Percentiles rank a stretch among this genome's conserved stretches.
These are phyloP conservation scores for Dione juno DNA, from an alignment of 2,888 invertebrate genomes.

Conservation along the genomic window DNA sequence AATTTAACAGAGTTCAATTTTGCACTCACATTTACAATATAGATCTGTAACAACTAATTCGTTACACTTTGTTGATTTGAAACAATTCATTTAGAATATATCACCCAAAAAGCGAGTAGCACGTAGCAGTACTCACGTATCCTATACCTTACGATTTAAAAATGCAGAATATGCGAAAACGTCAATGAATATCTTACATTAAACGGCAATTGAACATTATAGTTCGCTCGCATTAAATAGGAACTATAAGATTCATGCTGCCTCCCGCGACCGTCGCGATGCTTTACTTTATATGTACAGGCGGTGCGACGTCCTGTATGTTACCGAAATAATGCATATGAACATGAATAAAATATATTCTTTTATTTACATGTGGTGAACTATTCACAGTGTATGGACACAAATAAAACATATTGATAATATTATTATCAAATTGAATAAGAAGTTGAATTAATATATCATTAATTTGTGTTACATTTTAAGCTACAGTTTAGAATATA, in stretches of 20 bases:
- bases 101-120: constrained; percentile 83
- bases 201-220: constrained; percentile 83
- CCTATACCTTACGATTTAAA: constrained; percentile 80
- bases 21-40: constrained; percentile 83
- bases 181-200: constrained; percentile 81
- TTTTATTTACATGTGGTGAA: constrained; percentile 71
- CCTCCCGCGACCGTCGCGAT: constrained; percentile 63
- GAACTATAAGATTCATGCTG: constrained; percentile 84
- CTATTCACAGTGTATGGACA: constrained; percentile 74
- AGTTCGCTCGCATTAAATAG: constrained; percentile 83
- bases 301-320: constrained; percentile 58
- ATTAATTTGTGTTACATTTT: constrained; percentile 75
- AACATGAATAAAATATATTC: constrained; percentile 76
- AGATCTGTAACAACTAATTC: constrained; percentile 72
- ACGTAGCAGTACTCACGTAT: constrained; percentile 78
- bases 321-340: constrained; percentile 75
- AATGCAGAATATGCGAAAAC: constrained; percentile 83
- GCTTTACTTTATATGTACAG: constrained; percentile 66
- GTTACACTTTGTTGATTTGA: constrained; percentile 76
- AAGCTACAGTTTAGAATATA: constrained; percentile 82
- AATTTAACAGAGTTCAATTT: constrained; percentile 84
- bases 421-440: constrained; percentile 62
- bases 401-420: constrained; percentile 69
- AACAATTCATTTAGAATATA: constrained; percentile 81
- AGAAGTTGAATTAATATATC: constrained; percentile 63